Conservation (phyloP, 2,113 vertebrate genomes). For the Misgurnus mizolepis region DNA sequence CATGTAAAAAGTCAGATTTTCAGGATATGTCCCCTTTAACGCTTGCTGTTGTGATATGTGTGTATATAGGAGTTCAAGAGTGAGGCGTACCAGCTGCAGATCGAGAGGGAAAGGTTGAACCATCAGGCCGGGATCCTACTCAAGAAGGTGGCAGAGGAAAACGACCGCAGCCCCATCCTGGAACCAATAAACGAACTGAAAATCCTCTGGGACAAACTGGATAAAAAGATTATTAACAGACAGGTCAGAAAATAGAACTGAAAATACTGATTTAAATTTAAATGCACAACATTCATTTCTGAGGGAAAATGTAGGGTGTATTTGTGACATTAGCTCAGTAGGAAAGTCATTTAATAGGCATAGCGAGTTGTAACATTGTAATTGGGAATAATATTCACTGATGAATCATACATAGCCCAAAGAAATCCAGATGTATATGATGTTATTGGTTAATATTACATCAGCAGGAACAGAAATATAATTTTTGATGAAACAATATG, state of each 20-base stretch:
- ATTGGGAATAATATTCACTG: background rate
- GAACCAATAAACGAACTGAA: conserved; percentile 91
- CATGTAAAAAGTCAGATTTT: too few relatives aligned
- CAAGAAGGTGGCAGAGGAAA: conserved; percentile 88
- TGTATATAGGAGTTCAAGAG: conserved; percentile 89
- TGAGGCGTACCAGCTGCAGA: conserved; percentile 94
- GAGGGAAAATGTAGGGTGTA: too few relatives aligned
- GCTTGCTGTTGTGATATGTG: background rate
- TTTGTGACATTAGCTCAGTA: too few relatives aligned
- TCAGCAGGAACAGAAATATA: background rate
- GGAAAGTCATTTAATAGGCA: too few relatives aligned
- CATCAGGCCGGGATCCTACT: conserved; percentile 91
- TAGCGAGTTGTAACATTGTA: too few relatives aligned
- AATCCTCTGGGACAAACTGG: conserved; percentile 88
- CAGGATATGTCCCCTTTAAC: background rate
- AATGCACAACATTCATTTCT: too few relatives aligned
- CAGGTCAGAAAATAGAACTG: conserved; percentile 77
- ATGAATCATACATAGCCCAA: background rate
- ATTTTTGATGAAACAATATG: background rate
- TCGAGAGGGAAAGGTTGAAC: conserved; percentile 95
- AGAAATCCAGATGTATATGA: background rate
- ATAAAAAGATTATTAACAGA: conserved; percentile 90
- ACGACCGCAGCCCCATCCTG: conserved; percentile 85
- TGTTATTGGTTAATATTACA: background rate
- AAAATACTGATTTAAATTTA: too few relatives aligned